Percentiles rank a stretch among this genome's conserved stretches.
Evolutionary conservation across 2,113 vertebrate species (phyloP).

Genomic region (Plecotus auritus): DNA sequence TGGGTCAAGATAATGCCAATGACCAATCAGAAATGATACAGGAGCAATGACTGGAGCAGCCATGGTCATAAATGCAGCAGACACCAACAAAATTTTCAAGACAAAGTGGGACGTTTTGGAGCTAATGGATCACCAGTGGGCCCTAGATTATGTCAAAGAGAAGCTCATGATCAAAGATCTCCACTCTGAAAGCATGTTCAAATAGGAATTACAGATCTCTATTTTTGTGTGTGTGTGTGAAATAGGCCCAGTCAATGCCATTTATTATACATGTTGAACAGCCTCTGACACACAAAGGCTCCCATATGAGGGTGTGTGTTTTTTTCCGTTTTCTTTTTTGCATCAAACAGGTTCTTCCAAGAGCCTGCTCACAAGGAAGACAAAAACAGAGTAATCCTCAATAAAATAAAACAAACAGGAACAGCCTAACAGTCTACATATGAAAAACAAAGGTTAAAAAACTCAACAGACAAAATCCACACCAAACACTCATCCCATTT

Average conservation of each 20-base stretch:
- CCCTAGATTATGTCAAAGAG: constrained; percentile 94
- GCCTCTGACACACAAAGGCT: neutral
- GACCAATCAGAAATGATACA: constrained; percentile 84
- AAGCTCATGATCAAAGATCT: constrained; percentile 96
- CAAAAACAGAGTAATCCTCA: constrained; percentile 63
- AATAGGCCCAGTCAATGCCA: constrained; percentile 47
- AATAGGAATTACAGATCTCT: constrained; percentile 92
- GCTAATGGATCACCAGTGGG: constrained; percentile 97
- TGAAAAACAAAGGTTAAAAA: constrained; percentile 68
- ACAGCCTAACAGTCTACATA: constrained; percentile 59
- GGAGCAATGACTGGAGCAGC: constrained; percentile 84
- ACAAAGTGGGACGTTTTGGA: constrained; percentile 98
- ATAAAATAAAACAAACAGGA: constrained; percentile 59
- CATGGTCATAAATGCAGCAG: constrained; percentile 81
- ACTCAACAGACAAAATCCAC: constrained; percentile 55
- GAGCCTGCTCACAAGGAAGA: constrained; percentile 69
- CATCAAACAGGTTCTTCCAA: constrained; percentile 65
- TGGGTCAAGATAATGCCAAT: constrained; percentile 83
- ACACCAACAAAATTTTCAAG: constrained; percentile 89
- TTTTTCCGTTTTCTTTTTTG: constrained; percentile 58
- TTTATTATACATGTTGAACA: constrained; percentile 62
- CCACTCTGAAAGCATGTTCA: constrained; percentile 97
- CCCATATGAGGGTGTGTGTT: neutral
- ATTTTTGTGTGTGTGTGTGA: no score
- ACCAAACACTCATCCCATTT: constrained; percentile 61